Base-by-base conservation (phyloP, 2,113 vertebrate genomes). In the Circaetus gallicus region DNA sequence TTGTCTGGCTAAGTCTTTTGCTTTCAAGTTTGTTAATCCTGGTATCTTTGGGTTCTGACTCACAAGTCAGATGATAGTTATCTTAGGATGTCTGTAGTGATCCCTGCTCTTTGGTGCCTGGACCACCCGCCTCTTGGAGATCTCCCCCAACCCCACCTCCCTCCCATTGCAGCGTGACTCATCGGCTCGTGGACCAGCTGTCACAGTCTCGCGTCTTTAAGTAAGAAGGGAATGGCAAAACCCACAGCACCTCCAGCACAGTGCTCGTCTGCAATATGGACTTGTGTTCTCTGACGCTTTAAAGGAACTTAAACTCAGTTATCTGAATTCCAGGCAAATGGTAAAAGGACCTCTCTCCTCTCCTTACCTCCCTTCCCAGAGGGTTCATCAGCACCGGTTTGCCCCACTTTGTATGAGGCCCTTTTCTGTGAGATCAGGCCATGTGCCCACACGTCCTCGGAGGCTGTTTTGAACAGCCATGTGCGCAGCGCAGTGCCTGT, bases 11-110 rank as follows among this genome's bases (percentile, higher is more conserved):
- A 86, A 93, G 20, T 24, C 84, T 85, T 91, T 95, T 84, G 91
- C 95, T 95, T 96, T 96, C 42, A 93, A 94, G 87, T 94, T 94
- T 95, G 90, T 61, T 97, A 96, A 97, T 93, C 93, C 92, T 83
- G 58, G 40, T 95, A 70, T 96, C 90, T 93, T 76, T 85, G 74
- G 53, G 53, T 85, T 96, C 77, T 96, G 93, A 95, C 82, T 96
- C 93, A 96, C 71, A 70, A 96, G 78, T 42, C 82, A 96, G 96
- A 31, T 97, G 96, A 31, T 97, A 91, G 67, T 88, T 88, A 96
- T 97, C 93, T 97, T 72, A 62, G 82, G 71, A 90, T 29, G 49
- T 92, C 96, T 97, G 93, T 56, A 90, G 82, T 2, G 34, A 90
- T 87, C 94, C 87, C 92, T 85, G 86, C 74, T 82, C 40, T 85